These are phyloP conservation scores for Aspidiotus destructor DNA, from an alignment of 2,888 invertebrate genomes.

Conservation along the genomic window DNA sequence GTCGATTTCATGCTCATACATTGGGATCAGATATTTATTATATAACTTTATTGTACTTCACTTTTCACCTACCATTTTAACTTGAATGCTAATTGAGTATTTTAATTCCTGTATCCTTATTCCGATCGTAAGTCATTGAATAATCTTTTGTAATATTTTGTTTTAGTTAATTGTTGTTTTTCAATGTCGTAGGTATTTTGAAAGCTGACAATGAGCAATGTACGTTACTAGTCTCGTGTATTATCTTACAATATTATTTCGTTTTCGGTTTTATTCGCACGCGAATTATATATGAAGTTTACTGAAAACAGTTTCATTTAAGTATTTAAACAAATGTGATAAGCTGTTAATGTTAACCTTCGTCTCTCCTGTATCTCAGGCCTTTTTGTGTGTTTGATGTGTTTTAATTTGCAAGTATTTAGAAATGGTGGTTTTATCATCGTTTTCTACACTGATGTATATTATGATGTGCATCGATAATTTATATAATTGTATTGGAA, in stretches of 20 bases:
- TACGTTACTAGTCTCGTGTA: background rate
- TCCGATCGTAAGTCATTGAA: background rate
- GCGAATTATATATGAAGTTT: background rate
- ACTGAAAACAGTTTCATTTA: background rate
- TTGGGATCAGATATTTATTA: slow-evolving; percentile 78
- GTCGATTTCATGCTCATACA: slow-evolving; percentile 79
- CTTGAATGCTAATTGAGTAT: too few species aligned
- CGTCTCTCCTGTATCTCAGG: background rate
- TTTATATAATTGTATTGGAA: too few species aligned
- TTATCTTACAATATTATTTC: background rate
- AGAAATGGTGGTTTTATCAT: too few species aligned
- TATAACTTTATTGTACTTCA: slow-evolving; percentile 44
- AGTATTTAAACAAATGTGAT: slow-evolving; percentile 5
- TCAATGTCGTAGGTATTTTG: background rate
- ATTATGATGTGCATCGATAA: too few species aligned
- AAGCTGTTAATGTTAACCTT: slow-evolving; percentile 6
- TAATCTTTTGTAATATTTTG: background rate
- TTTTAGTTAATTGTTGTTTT: slow-evolving; percentile 2
- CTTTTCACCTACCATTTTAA: too few species aligned
- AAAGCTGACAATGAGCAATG: background rate
- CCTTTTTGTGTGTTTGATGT: background rate
- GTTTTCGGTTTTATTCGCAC: background rate
- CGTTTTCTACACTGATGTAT: too few species aligned
- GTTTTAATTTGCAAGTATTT: background rate
- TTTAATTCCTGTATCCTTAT: background rate